Percentiles rank a stretch among this genome's conserved stretches.
These are phyloP conservation scores for Porites divaricata DNA, from an alignment of 92 coral and sea anemone genomes.

Conservation along the genomic window DNA sequence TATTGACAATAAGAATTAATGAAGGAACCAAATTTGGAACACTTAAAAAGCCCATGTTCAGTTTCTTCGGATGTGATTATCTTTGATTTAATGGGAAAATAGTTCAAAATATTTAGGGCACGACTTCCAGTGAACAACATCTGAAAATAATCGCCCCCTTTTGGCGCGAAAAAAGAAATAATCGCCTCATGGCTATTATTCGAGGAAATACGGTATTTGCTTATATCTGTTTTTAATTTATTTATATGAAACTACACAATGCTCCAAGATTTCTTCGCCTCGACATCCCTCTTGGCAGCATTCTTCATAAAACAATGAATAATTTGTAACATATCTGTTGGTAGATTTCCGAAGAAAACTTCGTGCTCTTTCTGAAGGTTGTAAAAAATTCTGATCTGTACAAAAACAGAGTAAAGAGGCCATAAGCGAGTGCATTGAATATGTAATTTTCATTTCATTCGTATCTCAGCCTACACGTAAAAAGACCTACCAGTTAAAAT, in stretches of 20 bases:
- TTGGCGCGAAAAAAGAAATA: too few relatives aligned
- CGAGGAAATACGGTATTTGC: background rate
- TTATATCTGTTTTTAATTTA: background rate
- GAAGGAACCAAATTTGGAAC: too few relatives aligned
- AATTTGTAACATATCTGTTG: conserved; percentile 9
- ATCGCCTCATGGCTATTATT: too few relatives aligned
- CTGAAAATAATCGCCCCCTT: too few relatives aligned
- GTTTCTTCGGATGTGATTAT: too few relatives aligned
- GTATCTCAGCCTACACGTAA: background rate
- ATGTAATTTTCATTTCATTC: background rate
- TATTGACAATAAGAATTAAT: too few relatives aligned
- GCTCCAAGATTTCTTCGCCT: conserved; percentile 30
- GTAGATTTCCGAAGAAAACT: conserved; percentile 18
- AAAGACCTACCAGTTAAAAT: conserved; percentile 14
- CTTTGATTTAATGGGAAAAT: too few relatives aligned
- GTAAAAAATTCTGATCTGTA: conserved; percentile 12
- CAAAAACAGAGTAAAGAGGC: background rate
- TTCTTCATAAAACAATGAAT: conserved; percentile 34
- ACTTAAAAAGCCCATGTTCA: too few relatives aligned
- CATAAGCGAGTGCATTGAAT: background rate
- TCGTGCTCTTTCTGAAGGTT: conserved; percentile 28
- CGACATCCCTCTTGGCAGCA: conserved; percentile 38
- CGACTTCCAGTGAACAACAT: too few relatives aligned
- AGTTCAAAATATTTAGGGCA: too few relatives aligned
- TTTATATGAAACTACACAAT: conserved; percentile 6